A percentile compares a stretch with the other conserved stretches of the same genome.
Evolutionary conservation across 2,888 invertebrate genomes (phyloP).

Genomic region (Agrotis clavis): DNA sequence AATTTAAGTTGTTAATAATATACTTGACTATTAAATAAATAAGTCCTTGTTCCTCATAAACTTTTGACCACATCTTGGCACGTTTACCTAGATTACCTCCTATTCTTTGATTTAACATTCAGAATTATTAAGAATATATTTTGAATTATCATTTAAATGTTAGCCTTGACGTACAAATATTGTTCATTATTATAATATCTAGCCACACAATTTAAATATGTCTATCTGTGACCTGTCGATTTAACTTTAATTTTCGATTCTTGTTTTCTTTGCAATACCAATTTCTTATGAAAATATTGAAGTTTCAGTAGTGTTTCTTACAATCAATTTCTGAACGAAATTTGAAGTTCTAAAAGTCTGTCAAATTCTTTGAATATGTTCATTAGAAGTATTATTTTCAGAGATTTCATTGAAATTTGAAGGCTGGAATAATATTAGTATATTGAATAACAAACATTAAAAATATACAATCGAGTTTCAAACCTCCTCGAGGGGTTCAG

Average conservation of each 20-base stretch:
- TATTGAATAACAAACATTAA: no score
- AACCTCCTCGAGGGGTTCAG: no score
- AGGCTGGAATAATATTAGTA: no score
- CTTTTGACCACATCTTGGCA: constrained; percentile 19
- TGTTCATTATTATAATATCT: constrained; percentile 13
- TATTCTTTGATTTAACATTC: neutral
- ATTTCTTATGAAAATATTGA: neutral
- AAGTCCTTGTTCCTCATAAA: constrained; percentile 18
- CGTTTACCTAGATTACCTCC: constrained; percentile 17
- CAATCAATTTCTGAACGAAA: no score
- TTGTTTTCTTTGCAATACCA: neutral
- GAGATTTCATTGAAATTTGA: no score
- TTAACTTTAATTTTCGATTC: neutral
- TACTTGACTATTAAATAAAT: constrained; percentile 1
- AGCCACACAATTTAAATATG: neutral
- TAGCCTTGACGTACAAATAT: constrained; percentile 8
- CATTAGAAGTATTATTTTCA: no score
- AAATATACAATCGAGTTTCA: no score
- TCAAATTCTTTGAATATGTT: no score
- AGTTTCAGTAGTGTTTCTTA: neutral
- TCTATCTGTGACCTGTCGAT: neutral
- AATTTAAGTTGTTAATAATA: neutral
- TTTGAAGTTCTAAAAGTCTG: no score
- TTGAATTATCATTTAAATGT: neutral
- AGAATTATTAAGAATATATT: constrained; percentile 4